Conservation (phyloP, 2,797 vertebrate species). For the Bradypodion ventrale region DNA sequence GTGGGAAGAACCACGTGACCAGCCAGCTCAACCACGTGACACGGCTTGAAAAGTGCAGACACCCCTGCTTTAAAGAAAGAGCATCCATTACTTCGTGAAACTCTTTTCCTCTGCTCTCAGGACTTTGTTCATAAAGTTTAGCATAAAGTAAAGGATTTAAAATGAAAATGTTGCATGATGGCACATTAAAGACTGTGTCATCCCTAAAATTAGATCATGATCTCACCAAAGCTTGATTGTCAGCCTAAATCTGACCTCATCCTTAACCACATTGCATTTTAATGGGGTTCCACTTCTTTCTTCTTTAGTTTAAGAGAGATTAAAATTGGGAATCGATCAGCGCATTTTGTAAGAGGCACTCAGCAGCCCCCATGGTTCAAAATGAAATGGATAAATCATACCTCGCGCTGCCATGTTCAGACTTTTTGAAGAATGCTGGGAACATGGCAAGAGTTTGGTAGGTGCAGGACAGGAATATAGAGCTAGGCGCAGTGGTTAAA, state of each 20-base stretch:
- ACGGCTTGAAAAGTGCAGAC: no score
- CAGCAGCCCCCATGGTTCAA: background rate
- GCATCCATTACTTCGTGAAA: background rate
- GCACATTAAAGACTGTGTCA: constrained; percentile 47
- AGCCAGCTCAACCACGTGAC: no score
- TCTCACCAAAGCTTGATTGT: constrained; percentile 53
- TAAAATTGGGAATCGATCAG: constrained; percentile 14
- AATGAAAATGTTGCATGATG: constrained; percentile 32
- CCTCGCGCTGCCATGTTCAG: background rate
- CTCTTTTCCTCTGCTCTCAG: background rate
- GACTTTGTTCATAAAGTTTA: background rate
- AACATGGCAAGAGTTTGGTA: background rate
- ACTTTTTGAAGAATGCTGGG: background rate
- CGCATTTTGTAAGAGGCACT: background rate
- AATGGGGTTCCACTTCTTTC: constrained; percentile 17
- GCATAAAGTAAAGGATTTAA: constrained; percentile 47
- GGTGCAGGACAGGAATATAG: no score
- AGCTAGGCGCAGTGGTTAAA: no score
- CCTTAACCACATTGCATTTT: constrained; percentile 47
- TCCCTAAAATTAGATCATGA: constrained; percentile 50
- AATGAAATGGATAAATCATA: background rate
- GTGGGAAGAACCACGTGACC: no score
- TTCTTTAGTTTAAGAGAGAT: constrained; percentile 41
- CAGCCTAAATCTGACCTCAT: constrained; percentile 38
- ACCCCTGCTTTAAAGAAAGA: no score